These are phyloP conservation scores for Gymnoscopelus braueri DNA, from an alignment of 2,797 vertebrate genomes.

Conservation along the genomic window DNA sequence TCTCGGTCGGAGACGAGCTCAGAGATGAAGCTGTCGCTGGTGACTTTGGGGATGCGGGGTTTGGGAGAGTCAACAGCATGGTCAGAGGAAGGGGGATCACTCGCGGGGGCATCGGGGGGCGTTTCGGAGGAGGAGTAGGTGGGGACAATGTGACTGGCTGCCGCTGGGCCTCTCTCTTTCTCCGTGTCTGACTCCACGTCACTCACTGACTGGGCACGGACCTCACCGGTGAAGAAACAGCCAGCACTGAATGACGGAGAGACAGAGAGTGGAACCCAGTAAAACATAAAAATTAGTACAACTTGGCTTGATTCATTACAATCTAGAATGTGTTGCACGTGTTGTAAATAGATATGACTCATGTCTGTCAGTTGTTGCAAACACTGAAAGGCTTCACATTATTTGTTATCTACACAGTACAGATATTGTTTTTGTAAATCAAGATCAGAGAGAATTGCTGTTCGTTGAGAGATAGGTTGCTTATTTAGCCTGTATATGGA, in stretches of 20 bases:
- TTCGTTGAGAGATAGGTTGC: too few species aligned
- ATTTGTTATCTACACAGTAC: too few species aligned
- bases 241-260: conserved; percentile 84
- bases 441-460: too few species aligned
- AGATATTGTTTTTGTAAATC: too few species aligned
- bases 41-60: conserved; percentile 81
- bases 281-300: neutral
- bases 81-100: conserved; percentile 8
- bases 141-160: neutral
- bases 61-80: conserved; percentile 41
- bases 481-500: too few species aligned
- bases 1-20: conserved; percentile 83
- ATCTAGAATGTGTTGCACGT: too few species aligned
- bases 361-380: too few species aligned
- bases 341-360: too few species aligned
- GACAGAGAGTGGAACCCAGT: neutral
- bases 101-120: conserved; percentile 8
- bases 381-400: too few species aligned
- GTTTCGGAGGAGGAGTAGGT: conserved; percentile 32
- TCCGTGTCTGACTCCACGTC: conserved; percentile 84
- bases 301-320: too few species aligned
- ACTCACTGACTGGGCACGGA: conserved; percentile 82
- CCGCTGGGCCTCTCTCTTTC: conserved; percentile 63
- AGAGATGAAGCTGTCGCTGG: conserved; percentile 86
- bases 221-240: conserved; percentile 94